These are phyloP conservation scores for Latrodectus elegans DNA, from an alignment of 2,888 invertebrate species.

Conservation along the genomic window DNA sequence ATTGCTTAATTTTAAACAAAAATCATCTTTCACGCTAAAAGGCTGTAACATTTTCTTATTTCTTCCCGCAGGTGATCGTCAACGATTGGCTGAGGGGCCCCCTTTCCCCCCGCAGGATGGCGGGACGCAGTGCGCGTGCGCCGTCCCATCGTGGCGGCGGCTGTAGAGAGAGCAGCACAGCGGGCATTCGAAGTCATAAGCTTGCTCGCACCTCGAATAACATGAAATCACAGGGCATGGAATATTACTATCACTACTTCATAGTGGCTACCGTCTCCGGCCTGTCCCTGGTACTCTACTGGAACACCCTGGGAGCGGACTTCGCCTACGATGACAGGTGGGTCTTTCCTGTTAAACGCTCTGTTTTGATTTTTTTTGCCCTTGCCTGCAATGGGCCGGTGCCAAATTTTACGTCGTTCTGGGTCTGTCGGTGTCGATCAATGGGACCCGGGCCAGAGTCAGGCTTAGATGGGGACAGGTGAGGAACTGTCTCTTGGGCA, in stretches of 20 bases:
- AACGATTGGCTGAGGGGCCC: constrained; percentile 28
- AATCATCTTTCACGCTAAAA: neutral
- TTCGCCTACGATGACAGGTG: constrained; percentile 99
- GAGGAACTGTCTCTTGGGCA: too few relatives aligned
- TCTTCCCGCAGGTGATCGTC: constrained; percentile 36
- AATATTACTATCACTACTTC: constrained; percentile 29
- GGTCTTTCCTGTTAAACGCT: constrained; percentile 73
- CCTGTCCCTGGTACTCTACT: constrained; percentile 81
- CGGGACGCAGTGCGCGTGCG: constrained; percentile 69
- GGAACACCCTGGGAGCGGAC: constrained; percentile 93
- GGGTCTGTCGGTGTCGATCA: constrained; percentile 8
- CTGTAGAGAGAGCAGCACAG: constrained; percentile 7
- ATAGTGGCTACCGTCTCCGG: constrained; percentile 53
- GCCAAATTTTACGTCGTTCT: neutral
- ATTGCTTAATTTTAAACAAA: neutral
- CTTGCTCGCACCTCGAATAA: constrained; percentile 16
- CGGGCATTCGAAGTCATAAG: constrained; percentile 34
- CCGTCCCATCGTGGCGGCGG: constrained; percentile 49
- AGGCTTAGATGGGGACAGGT: constrained; percentile 2
- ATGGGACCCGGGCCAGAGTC: neutral
- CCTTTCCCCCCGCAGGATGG: constrained; percentile 17
- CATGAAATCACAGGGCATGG: neutral
- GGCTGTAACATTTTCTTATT: constrained; percentile 11
- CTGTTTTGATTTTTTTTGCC: neutral
- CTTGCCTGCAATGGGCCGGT: neutral